phyloP scores from a whole-genome alignment of 2,113 vertebrate genomes.

The Mustelus asterias region DNA sequence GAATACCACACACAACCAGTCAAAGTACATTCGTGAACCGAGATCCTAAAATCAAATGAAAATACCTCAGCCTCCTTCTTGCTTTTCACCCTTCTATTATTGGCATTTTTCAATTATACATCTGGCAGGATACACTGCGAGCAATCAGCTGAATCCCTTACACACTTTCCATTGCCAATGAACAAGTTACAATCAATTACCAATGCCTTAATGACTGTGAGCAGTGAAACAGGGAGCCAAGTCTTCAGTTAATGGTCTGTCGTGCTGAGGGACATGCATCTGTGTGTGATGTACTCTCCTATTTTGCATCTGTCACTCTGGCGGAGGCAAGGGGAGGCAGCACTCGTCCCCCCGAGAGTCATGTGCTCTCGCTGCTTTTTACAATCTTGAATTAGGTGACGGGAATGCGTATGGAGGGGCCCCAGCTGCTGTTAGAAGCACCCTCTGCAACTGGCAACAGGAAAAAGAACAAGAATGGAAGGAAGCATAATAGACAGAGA shows the following conservation, averaged over 20 bases:
- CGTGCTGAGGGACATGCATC: neutral
- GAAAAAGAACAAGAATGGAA: neutral
- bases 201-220: neutral
- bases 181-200: conserved; percentile 29
- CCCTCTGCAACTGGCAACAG: neutral
- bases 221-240: neutral
- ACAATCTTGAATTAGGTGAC: neutral
- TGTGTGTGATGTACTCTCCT: neutral
- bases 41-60: conserved; percentile 8
- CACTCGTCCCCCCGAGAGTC: neutral
- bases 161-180: neutral
- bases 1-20: neutral
- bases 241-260: neutral
- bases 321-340: neutral
- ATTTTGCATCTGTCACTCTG: too few species aligned
- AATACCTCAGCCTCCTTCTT: neutral
- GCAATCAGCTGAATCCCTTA: neutral
- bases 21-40: neutral
- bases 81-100: neutral
- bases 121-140: neutral
- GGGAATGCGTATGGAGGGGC: neutral
- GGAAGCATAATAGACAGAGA: neutral
- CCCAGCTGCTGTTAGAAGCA: neutral
- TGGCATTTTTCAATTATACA: conserved; percentile 8
- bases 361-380: neutral